Conservation (phyloP, 1,140 invertebrate genomes). For the Periplaneta americana region DNA sequence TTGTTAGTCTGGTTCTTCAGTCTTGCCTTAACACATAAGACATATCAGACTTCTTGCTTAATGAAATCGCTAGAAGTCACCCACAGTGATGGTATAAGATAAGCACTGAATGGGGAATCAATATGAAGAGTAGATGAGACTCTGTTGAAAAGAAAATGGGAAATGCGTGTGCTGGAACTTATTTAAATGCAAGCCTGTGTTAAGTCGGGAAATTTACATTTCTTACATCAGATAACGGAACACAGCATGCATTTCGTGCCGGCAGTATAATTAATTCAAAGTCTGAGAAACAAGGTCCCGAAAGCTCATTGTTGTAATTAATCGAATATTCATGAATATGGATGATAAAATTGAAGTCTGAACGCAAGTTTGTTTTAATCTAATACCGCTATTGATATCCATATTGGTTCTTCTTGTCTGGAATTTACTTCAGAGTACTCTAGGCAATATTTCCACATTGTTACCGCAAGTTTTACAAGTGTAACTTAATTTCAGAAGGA, state of each 20-base stretch:
- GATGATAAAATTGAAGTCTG: neutral
- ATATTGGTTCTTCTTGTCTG: neutral
- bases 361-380: neutral
- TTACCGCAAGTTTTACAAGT: neutral
- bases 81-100: no score
- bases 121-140: no score
- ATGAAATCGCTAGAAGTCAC: no score
- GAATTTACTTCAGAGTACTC: neutral
- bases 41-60: no score
- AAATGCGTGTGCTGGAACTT: neutral
- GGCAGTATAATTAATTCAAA: neutral
- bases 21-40: no score
- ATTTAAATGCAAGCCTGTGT: neutral
- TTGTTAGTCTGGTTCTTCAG: no score
- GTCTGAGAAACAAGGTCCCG: neutral
- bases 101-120: no score
- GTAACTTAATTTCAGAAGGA: neutral
- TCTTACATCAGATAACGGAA: neutral
- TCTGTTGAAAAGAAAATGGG: no score
- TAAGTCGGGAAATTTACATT: neutral
- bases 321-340: neutral
- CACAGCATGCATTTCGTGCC: neutral
- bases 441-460: neutral
- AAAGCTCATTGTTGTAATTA: neutral
- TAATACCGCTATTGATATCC: neutral